Base-by-base conservation (phyloP, 1,140 invertebrate species). In the Panulirus ornatus region DNA sequence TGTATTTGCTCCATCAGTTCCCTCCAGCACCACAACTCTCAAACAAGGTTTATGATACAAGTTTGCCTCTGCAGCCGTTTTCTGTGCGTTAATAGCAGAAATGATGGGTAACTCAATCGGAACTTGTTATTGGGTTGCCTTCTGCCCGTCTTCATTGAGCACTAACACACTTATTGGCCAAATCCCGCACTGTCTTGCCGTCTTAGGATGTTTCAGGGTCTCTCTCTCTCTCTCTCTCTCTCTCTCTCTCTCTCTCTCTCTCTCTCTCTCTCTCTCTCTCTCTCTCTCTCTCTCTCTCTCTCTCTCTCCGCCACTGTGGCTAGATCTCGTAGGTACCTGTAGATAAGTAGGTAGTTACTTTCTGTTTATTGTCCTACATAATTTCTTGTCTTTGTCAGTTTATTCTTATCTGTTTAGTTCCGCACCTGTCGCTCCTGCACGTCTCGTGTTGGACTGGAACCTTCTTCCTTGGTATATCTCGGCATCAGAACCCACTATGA, bases 251-350 rank as follows among this genome's bases (percentile, higher is more conserved):
- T 34, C 9, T 63, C 51, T 38, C 54, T 63, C 30, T 58, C 47
- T 63, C 79, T 63, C 27, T 58, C 54, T 38, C 51, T 63, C 27
- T 38, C 51, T 54, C 42, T 51, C 78, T 51, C 78, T 54, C 40
- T 51, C 78, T 34, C 78, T 54, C 42, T 54, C 51, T 34, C 42
- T 51, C 78, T 51, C 78, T 51, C 78, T 54, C 11, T 51, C 19
- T 51, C 44, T 54, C 44, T 44, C 19, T 51, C 27, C 36, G 1
- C 14, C 71, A 16, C 71, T 75, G 2, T 79, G 11, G 0, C 30
- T 47, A 11, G 8, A 14, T 47, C 11, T 78, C 75, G 38, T 42
- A 14, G 14, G 22, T 47, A n/a, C n/a, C n/a, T n/a, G n/a, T n/a
- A n/a, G n/a, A n/a, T n/a, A n/a, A n/a, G n/a, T n/a, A n/a, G n/a